phyloP scores from a whole-genome alignment of 2,797 vertebrate genomes.

The Chaetophractus vellerosus region DNA sequence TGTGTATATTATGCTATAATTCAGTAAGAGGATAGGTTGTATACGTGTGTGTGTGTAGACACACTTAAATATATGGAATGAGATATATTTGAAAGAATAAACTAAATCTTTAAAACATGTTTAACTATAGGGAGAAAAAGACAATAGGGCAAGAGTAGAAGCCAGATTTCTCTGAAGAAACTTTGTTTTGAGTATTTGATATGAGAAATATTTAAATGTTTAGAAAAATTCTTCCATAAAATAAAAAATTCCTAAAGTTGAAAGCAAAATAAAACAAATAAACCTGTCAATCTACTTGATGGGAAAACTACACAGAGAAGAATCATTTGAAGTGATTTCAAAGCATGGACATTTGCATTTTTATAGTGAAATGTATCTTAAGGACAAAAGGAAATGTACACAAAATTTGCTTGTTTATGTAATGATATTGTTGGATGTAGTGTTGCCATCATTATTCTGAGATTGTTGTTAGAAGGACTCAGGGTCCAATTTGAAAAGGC shows the following conservation, averaged over 20 bases:
- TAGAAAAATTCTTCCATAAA: neutral
- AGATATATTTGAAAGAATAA: neutral
- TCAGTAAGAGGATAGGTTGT: neutral
- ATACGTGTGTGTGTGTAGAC: neutral
- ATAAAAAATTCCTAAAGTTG: neutral
- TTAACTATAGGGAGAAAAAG: neutral
- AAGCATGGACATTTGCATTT: neutral
- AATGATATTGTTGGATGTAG: neutral
- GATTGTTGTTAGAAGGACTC: neutral
- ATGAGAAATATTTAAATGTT: neutral
- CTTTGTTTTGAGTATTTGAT: neutral
- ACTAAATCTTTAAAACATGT: neutral
- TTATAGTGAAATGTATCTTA: neutral
- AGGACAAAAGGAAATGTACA: neutral
- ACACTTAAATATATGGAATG: neutral
- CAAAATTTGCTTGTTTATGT: neutral
- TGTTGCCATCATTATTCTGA: neutral
- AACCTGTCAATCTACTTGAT: neutral
- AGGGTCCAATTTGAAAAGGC: constrained; percentile 20
- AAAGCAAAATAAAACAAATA: neutral
- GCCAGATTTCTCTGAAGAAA: neutral
- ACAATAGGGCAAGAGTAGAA: neutral
- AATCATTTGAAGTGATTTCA: neutral
- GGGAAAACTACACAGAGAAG: neutral
- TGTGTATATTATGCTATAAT: neutral